Conservation (phyloP, 2,113 vertebrate genomes). For the Danionella cerebrum region DNA sequence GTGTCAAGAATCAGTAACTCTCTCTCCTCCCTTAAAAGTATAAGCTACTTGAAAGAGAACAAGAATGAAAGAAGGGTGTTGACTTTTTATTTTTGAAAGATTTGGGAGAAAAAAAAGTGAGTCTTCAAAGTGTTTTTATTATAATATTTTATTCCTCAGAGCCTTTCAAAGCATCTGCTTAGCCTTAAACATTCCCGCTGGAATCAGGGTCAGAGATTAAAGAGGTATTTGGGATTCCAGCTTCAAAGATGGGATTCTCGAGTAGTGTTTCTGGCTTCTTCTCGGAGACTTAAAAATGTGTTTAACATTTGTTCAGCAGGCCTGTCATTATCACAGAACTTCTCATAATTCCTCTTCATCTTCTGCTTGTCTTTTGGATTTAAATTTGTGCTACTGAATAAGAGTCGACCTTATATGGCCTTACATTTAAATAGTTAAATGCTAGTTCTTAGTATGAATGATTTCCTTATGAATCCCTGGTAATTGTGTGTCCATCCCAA, state of each 20-base stretch:
- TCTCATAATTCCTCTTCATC: not conserved
- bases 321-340: not conserved
- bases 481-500: not conserved
- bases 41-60: conserved; percentile 21
- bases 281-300: conserved; percentile 31
- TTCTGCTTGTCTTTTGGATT: not conserved
- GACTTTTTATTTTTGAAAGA: conserved; percentile 17
- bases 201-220: conserved; percentile 56
- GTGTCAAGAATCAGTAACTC: too few species aligned
- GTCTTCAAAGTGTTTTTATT: conserved; percentile 51
- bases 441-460: not conserved
- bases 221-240: conserved; percentile 42
- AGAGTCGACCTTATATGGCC: not conserved
- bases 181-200: conserved; percentile 46
- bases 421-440: not conserved
- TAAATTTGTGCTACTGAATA: not conserved
- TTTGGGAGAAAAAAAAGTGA: conserved; percentile 34
- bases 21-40: conserved; percentile 23
- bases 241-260: conserved; percentile 51
- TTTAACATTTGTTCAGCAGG: conserved; percentile 39
- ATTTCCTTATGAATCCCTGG: not conserved
- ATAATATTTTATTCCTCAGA: conserved; percentile 29
- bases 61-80: not conserved
- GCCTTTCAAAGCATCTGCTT: conserved; percentile 42
- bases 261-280: conserved; percentile 39